These are phyloP conservation scores for Callopanchax toddi DNA, from an alignment of 2,113 vertebrate genomes.

Conservation along the genomic window DNA sequence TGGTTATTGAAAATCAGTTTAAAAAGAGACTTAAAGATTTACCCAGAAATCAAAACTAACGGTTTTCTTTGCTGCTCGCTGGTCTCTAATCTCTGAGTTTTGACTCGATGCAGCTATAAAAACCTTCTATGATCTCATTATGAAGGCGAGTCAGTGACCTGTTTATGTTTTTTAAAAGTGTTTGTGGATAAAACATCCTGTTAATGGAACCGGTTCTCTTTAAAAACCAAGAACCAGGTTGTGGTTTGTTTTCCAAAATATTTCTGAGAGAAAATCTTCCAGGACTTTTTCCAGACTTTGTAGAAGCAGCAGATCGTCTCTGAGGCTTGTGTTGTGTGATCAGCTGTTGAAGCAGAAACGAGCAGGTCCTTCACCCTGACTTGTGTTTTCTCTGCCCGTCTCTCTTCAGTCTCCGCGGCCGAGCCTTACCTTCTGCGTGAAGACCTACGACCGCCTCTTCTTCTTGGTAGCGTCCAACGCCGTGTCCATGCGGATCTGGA, in stretches of 20 bases:
- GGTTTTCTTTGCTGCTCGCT: too few relatives aligned
- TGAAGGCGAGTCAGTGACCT: too few relatives aligned
- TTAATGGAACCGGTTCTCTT: too few relatives aligned
- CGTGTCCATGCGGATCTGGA: slow-evolving; percentile 92
- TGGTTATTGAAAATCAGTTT: too few relatives aligned
- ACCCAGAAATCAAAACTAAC: too few relatives aligned
- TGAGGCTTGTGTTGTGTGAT: too few relatives aligned
- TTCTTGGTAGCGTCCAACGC: slow-evolving; percentile 87
- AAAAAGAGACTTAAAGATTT: too few relatives aligned
- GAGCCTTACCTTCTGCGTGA: slow-evolving; percentile 90
- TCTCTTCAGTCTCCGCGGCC: slow-evolving; percentile 84
- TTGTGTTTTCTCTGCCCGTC: neutral
- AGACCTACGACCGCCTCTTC: slow-evolving; percentile 92
- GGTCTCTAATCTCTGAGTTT: too few relatives aligned
- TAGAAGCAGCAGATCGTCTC: neutral
- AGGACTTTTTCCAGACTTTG: neutral
- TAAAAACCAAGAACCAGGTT: neutral
- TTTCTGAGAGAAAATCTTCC: neutral
- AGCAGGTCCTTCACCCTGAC: neutral
- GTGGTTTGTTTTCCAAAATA: neutral
- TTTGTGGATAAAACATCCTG: too few relatives aligned
- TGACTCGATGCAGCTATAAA: too few relatives aligned
- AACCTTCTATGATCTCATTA: too few relatives aligned
- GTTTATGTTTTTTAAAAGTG: too few relatives aligned
- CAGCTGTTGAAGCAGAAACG: neutral